Evolutionary conservation across 2,113 vertebrate genomes (phyloP), one percentile per base, ranked within the genome.

Genomic region (Heliornis fulica): DNA sequence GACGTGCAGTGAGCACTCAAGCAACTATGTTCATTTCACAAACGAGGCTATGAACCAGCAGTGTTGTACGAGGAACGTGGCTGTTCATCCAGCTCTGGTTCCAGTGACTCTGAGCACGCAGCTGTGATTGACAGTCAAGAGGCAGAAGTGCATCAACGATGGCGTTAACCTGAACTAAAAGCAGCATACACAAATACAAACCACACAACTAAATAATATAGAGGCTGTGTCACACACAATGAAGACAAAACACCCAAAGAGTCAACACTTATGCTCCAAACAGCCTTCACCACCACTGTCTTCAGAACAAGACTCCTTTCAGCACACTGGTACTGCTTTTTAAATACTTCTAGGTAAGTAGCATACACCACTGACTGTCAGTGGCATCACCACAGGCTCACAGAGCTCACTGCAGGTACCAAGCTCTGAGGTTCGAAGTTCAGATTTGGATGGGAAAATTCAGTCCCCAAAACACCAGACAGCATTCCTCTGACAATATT

Each of bases 21-120:
- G 36, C 8, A 50, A 56, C 13, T 1, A 18, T n/a, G 14, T 36
- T 79, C 25, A 1, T 34, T 48, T 65, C 43, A 26, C 38, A 29
- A 32, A 21, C 1, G 13, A 21, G 14, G 36, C 22, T 10, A 29
- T 18, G 40, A 45, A 29, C 3, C 2, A 9, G 51, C 0, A 0
- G 25, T 17, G 21, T 7, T 77, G 16, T 16, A 2, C 7, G 41
- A 64, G 71, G 41, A 31, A 36, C 3, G 1, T 0, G 0, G 14
- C 76, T 43, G 0, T 16, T 45, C 13, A 2, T 28, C 61, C 68
- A 12, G 11, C 40, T n/a, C n/a, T 45, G n/a, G 11, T 40, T 56
- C 50, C 16, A 7, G 19, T 8, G 56, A 8, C 90, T 46, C 76
- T 9, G 36, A 75, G 15, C 48, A 19, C 50, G 8, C 2, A 4